Evolutionary conservation across 2,888 invertebrate genomes (phyloP), one percentile per base, ranked within the genome.

Genomic region (Heliconius ethilla): DNA sequence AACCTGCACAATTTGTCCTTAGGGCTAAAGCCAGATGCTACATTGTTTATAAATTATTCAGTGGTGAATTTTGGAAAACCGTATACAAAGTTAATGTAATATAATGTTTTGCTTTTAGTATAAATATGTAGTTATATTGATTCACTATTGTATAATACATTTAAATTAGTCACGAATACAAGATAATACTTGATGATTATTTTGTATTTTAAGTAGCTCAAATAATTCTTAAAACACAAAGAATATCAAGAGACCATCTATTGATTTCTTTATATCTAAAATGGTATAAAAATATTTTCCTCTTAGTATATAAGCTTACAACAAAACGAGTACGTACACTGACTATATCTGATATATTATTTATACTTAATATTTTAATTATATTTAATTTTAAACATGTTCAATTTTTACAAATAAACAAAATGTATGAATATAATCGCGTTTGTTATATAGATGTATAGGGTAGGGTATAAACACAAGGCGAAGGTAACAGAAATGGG

Each of bases 401-500:
- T 51, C 6, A 7, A 27, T 18, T 69, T 40, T 45, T 25, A 45
- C 1, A 45, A 72, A 72, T 72, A 11, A 72, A 72, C 55, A 51
- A n/a, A n/a, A 25, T 40, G 25, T 25, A 27, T 25, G 25, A 45
- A 40, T 15, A 69, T 69, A 69, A 25, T 25, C 25, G 51, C 22
- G 2, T 40, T 69, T 69, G 25, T 69, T 69, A 33, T 33, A 33
- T 33, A 6, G 33, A 33, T 33, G 33, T 37, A n/a, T 72, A 59
- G 59, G 84, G 82, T 84, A 84, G 81, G 81, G 76, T 77, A 78
- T 74, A 79, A 80, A 80, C 78, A 83, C 81, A 83, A 84, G 83
- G 86, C 85, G 85, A 85, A 86, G 83, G 83, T 80, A 81, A 82
- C 80, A 83, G 85, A 86, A 86, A 86, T 85, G 84, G 82, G 82